Percentiles rank a stretch among this genome's conserved stretches.
phyloP scores from a whole-genome alignment of 2,797 vertebrate genomes.

The Chloroceryle inda region DNA sequence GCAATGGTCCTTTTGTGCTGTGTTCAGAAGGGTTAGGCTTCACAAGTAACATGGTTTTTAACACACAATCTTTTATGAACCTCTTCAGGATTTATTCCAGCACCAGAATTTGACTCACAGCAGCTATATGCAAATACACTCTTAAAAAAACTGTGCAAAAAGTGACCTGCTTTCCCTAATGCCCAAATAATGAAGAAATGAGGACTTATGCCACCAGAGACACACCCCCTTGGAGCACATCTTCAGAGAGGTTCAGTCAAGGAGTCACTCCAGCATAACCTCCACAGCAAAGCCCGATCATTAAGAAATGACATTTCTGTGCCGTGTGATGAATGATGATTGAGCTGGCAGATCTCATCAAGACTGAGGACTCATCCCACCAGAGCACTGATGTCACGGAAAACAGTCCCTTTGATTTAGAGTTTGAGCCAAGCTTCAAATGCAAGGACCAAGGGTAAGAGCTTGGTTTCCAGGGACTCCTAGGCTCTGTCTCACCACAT shows the following conservation, averaged over 20 bases:
- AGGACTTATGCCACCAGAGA: background rate
- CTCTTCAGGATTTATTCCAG: background rate
- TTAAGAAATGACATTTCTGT: slow-evolving; percentile 27
- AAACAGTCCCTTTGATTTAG: background rate
- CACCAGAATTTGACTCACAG: background rate
- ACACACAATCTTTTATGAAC: background rate
- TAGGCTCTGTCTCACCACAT: background rate
- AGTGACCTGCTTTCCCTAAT: slow-evolving; percentile 8
- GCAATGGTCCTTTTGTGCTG: background rate
- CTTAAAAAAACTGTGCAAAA: background rate
- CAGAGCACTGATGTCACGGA: background rate
- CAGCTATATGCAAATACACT: background rate
- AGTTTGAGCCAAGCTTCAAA: background rate
- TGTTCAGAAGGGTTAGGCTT: background rate
- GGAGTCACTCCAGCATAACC: background rate
- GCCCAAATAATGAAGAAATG: slow-evolving; percentile 36
- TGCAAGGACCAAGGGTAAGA: rapidly evolving
- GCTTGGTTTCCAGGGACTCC: background rate
- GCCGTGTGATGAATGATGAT: background rate
- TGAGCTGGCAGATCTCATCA: background rate
- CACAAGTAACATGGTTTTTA: background rate
- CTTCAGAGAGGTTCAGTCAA: background rate
- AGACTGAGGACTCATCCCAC: background rate
- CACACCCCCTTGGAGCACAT: background rate
- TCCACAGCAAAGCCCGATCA: background rate